Evolutionary conservation across 2,888 invertebrate species (phyloP), one percentile per base, ranked within the genome.

Genomic region (Tethea ocularis): DNA sequence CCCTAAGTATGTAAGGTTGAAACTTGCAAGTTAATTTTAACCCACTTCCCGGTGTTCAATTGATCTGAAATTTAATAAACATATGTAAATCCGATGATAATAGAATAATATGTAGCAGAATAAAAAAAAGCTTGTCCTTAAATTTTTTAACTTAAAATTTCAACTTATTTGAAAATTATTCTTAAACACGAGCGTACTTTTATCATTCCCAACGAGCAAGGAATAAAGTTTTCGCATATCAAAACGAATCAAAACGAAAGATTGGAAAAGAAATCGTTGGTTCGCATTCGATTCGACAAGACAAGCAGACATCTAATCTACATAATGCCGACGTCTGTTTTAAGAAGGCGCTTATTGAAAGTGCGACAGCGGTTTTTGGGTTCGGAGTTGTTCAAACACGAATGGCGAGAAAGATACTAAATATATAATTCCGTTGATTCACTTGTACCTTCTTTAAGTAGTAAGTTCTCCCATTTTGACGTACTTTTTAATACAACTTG

Each of bases 221-320:
- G 33, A 54, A 54, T 53, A 53, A 54, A 54, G 33, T 54, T 54
- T 20, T 33, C 17, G 54, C 33, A 33, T 54, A 66, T 69, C 62
- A 64, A 67, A 70, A 63, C 60, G 66, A 72, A 70, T 72, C 66
- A 57, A 56, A 60, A 57, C 61, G 65, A 62, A 52, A 52, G 33
- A 33, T 33, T 20, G 33, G 64, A 62, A 59, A 63, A 58, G 67
- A 71, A 46, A 72, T 72, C 73, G 72, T 71, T 73, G 71, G 71
- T 29, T 67, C 68, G 69, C 61, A 68, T 78, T 80, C 80, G 80
- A 86, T 86, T 78, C 78, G 74, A 81, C 83, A 87, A 87, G 88
- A 88, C 86, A 87, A 84, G 84, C 83, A 84, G 82, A 83, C 81
- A 78, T 77, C 87, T 83, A 78, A 88, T 89, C 83, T 89, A 84